A percentile compares a stretch with the other conserved stretches of the same genome.
These are phyloP conservation scores for Saguinus midas DNA, from an alignment of 2,113 vertebrate genomes.

Conservation along the genomic window DNA sequence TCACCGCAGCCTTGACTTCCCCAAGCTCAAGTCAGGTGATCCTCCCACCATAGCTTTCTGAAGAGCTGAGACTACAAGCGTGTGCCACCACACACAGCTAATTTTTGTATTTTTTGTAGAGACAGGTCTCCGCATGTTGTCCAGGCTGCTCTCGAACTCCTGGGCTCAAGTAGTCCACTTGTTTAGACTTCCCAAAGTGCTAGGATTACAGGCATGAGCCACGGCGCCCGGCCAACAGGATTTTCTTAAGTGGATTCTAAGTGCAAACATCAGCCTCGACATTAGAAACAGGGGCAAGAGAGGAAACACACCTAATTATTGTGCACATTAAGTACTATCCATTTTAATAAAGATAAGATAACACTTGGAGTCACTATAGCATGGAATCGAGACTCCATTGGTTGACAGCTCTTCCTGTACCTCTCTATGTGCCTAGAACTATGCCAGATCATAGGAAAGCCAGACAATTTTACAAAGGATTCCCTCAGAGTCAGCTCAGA, in stretches of 20 bases:
- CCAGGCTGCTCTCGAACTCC: too few relatives aligned
- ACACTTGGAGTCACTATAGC: not conserved
- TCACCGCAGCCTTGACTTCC: too few relatives aligned
- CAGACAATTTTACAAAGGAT: not conserved
- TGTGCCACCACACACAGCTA: too few relatives aligned
- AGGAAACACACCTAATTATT: not conserved
- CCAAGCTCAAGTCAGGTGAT: too few relatives aligned
- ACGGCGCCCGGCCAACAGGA: too few relatives aligned
- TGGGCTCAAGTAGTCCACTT: too few relatives aligned
- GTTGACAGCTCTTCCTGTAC: not conserved
- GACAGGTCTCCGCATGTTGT: too few relatives aligned
- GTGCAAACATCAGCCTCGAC: not conserved
- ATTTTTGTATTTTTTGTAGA: too few relatives aligned
- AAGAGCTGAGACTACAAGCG: too few relatives aligned
- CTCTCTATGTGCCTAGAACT: not conserved
- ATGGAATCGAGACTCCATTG: not conserved
- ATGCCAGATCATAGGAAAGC: not conserved
- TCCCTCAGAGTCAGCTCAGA: not conserved
- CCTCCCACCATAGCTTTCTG: too few relatives aligned
- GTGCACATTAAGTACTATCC: not conserved
- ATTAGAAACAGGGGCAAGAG: not conserved
- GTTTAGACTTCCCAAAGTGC: too few relatives aligned
- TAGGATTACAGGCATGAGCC: too few relatives aligned
- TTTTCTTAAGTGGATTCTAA: not conserved
- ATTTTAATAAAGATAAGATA: not conserved